These are phyloP conservation scores for Caenorhabditis angaria DNA, from an alignment of 2,888 invertebrate genomes.

Conservation along the genomic window DNA sequence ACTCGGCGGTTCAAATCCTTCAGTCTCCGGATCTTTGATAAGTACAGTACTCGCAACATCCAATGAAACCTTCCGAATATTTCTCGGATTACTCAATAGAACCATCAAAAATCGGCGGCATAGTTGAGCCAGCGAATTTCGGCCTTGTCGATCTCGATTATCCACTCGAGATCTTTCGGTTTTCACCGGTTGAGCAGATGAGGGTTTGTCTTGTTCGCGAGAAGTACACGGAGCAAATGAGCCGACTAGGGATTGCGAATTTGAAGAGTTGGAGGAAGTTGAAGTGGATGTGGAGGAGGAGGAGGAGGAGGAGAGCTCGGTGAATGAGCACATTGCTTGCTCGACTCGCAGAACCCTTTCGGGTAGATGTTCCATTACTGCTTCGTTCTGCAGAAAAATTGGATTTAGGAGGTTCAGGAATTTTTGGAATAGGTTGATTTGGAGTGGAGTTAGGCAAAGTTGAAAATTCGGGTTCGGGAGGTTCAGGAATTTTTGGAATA, in stretches of 20 bases:
- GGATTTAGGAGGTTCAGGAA: no score
- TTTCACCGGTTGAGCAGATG: background rate
- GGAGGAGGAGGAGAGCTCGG: slow-evolving; percentile 48
- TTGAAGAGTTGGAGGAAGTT: background rate
- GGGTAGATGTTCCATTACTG: slow-evolving; percentile 63
- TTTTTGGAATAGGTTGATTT: no score
- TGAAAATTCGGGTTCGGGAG: no score
- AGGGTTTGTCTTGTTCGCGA: background rate
- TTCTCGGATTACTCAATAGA: slow-evolving; percentile 65
- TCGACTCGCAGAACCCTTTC: slow-evolving; percentile 66
- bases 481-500: no score
- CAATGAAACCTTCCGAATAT: slow-evolving; percentile 64
- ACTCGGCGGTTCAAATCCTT: slow-evolving; percentile 70
- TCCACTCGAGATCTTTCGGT: slow-evolving; percentile 39
- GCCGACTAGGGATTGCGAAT: slow-evolving; percentile 35
- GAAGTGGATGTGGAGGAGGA: background rate
- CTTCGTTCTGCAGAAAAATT: slow-evolving; percentile 58
- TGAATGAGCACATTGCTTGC: slow-evolving; percentile 70
- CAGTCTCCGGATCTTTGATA: slow-evolving; percentile 70
- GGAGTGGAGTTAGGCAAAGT: no score
- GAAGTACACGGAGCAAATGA: slow-evolving; percentile 23
- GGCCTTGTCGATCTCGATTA: slow-evolving; percentile 41
- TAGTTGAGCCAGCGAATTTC: slow-evolving; percentile 69
- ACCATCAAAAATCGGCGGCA: slow-evolving; percentile 72
- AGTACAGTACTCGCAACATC: slow-evolving; percentile 71